Conservation (phyloP, 2,888 invertebrate species). For the Drosophila anomalipes region DNA sequence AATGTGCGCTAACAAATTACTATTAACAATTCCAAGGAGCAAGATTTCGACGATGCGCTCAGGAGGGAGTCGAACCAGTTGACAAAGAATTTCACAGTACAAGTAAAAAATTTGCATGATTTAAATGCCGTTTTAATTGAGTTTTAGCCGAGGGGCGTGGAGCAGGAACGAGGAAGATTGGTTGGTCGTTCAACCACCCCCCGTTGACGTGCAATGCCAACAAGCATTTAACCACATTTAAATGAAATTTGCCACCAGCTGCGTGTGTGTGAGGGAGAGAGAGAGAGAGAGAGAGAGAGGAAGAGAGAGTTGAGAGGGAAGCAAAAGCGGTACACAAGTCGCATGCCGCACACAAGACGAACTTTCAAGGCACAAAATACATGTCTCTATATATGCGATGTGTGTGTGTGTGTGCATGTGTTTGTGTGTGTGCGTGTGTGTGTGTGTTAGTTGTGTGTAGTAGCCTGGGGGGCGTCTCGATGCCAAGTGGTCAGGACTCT, state of each 20-base stretch:
- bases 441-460: constrained; percentile 12
- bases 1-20: constrained; percentile 62
- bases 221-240: constrained; percentile 72
- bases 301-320: not conserved
- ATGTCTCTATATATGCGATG: constrained; percentile 11
- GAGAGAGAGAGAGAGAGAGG: not conserved
- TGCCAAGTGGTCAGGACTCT: constrained; percentile 58
- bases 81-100: constrained; percentile 64
- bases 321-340: constrained; percentile 42
- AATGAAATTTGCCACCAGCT: constrained; percentile 76
- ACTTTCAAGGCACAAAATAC: constrained; percentile 48
- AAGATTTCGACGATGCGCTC: constrained; percentile 24
- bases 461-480: constrained; percentile 39
- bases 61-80: constrained; percentile 29
- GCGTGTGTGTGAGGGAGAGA: constrained; percentile 26
- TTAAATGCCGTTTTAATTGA: constrained; percentile 78
- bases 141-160: constrained; percentile 39
- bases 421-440: not conserved
- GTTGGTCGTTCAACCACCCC: constrained; percentile 49
- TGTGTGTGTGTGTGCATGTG: not conserved
- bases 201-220: constrained; percentile 73
- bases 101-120: constrained; percentile 72
- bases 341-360: constrained; percentile 65
- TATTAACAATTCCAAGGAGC: constrained; percentile 67
- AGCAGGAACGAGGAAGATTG: not conserved